Evolutionary conservation across 2,888 invertebrate species (phyloP).

Genomic region (Drosophila nigricruria): DNA sequence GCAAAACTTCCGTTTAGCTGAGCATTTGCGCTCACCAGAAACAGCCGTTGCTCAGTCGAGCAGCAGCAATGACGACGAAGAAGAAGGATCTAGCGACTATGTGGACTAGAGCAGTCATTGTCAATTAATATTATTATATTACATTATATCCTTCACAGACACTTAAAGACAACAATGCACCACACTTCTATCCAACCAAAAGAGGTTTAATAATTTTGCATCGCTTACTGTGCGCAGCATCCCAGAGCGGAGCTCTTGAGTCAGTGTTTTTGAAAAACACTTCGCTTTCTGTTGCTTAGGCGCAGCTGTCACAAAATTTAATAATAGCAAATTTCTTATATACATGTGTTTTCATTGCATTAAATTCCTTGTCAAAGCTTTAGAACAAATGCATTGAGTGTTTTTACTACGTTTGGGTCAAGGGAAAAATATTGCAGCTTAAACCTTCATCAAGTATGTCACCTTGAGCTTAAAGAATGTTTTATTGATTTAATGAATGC

Average conservation of each 20-base stretch:
- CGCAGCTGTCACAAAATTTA: slow-evolving; percentile 57
- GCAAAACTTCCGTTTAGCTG: slow-evolving; percentile 88
- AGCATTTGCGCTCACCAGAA: slow-evolving; percentile 86
- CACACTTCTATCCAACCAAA: slow-evolving; percentile 18
- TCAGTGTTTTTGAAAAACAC: slow-evolving; percentile 33
- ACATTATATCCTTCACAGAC: slow-evolving; percentile 28
- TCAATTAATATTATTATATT: slow-evolving; percentile 38
- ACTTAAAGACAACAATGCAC: slow-evolving; percentile 39
- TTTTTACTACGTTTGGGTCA: slow-evolving; percentile 9
- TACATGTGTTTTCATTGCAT: slow-evolving; percentile 47
- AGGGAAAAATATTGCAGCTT: neutral
- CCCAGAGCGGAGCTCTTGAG: slow-evolving; percentile 31
- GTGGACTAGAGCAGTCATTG: slow-evolving; percentile 68
- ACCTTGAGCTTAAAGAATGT: slow-evolving; percentile 73
- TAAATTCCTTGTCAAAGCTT: slow-evolving; percentile 57
- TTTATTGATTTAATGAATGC: slow-evolving; percentile 79
- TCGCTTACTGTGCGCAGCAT: slow-evolving; percentile 26
- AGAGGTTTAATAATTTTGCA: slow-evolving; percentile 17
- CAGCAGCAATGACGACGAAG: slow-evolving; percentile 86
- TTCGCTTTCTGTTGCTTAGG: slow-evolving; percentile 35
- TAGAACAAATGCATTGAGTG: slow-evolving; percentile 34
- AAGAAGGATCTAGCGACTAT: slow-evolving; percentile 86
- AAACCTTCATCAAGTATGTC: slow-evolving; percentile 17
- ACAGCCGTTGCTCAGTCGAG: slow-evolving; percentile 66
- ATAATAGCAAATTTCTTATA: slow-evolving; percentile 32